A percentile compares a stretch with the other conserved stretches of the same genome.
Conservation (phyloP, 2,113 vertebrate genomes). For the Penelope pileata region DNA sequence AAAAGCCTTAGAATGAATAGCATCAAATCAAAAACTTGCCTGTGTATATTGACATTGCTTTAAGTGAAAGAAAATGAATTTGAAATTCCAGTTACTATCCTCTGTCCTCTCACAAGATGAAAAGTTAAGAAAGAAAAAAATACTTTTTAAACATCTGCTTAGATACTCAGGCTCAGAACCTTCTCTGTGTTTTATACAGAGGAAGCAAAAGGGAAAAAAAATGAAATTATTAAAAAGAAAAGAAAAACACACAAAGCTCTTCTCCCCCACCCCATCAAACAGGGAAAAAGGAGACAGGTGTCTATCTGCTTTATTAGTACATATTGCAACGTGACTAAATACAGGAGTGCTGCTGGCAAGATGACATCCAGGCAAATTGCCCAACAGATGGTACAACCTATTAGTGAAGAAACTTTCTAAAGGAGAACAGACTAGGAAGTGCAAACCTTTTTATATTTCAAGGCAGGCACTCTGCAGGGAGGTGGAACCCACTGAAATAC, state of each 20-base stretch:
- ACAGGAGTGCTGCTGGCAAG: constrained; percentile 6
- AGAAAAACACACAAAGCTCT: background rate
- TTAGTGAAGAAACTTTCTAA: constrained; percentile 28
- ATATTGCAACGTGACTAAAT: constrained; percentile 6
- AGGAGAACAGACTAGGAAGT: constrained; percentile 23
- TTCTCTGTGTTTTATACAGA: background rate
- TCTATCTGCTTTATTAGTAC: background rate
- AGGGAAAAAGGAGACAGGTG: background rate
- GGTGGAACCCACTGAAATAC: background rate
- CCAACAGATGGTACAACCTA: constrained; percentile 58
- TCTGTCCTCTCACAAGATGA: fast-evolving
- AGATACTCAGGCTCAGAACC: background rate
- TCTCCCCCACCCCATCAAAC: background rate
- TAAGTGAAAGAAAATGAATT: background rate
- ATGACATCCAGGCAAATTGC: constrained; percentile 31
- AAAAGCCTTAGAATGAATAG: background rate
- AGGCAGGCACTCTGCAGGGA: background rate
- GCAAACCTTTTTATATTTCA: background rate
- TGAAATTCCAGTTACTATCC: background rate
- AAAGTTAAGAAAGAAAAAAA: background rate
- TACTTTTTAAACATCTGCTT: background rate
- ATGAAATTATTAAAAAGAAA: background rate
- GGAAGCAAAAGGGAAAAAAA: background rate
- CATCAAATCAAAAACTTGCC: background rate
- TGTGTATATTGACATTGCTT: background rate